Evolutionary conservation across 92 coral and sea anemone species (phyloP).

Genomic region (Palythoa caribaeorum): DNA sequence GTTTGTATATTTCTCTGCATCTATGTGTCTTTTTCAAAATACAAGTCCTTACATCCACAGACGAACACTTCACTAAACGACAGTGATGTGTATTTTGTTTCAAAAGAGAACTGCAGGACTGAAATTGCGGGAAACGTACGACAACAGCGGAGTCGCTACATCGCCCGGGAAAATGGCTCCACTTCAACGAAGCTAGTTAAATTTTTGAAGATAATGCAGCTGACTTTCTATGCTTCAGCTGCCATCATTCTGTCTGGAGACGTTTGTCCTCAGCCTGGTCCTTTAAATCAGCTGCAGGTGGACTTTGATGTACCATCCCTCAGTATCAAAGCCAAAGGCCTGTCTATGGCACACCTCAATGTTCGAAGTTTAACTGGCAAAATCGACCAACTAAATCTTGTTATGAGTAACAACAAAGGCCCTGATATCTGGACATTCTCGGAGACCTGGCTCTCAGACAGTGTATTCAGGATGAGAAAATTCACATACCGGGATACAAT

Average conservation of each 20-base stretch:
- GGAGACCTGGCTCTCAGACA: too few species aligned
- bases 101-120: too few species aligned
- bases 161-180: background rate
- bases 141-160: background rate
- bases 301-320: conserved; percentile 19
- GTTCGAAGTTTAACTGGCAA: conserved; percentile 20
- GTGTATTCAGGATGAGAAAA: too few species aligned
- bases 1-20: too few species aligned
- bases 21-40: too few species aligned
- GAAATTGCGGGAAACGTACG: too few species aligned
- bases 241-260: conserved; percentile 6
- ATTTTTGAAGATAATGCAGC: conserved; percentile 12
- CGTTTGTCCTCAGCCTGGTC: conserved; percentile 20
- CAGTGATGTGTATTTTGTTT: too few species aligned
- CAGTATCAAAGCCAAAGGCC: conserved; percentile 23
- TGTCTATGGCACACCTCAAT: conserved; percentile 36
- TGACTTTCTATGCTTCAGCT: conserved; percentile 15
- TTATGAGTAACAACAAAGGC: background rate
- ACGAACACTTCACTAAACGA: too few species aligned
- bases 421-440: too few species aligned
- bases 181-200: conserved; percentile 13
- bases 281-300: conserved; percentile 5
- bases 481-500: too few species aligned
- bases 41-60: too few species aligned
- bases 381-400: conserved; percentile 23